Evolutionary conservation across 2,113 vertebrate species (phyloP).

Genomic region (Nothocercus julius): DNA sequence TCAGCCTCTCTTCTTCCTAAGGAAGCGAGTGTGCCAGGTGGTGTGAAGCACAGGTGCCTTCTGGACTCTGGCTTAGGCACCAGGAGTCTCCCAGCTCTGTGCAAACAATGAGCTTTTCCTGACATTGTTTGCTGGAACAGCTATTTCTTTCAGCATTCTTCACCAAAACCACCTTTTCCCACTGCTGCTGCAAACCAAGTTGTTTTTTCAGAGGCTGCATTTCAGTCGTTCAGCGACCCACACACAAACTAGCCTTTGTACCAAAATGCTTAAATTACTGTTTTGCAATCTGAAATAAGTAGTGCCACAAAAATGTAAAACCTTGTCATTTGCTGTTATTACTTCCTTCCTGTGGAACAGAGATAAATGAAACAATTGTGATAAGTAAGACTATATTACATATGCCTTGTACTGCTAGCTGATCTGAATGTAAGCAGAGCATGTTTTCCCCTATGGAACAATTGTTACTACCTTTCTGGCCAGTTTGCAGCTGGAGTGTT

Average conservation of each 20-base stretch:
- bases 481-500: not conserved
- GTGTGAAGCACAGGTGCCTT: not conserved
- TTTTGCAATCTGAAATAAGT: not conserved
- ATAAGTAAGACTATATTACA: constrained; percentile 6
- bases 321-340: not conserved
- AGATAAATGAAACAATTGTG: not conserved
- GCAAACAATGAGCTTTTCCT: not conserved
- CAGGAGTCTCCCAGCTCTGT: not conserved
- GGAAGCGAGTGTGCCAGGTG: not conserved
- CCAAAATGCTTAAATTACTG: not conserved
- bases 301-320: not conserved
- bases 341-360: constrained; percentile 28
- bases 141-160: not conserved
- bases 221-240: not conserved
- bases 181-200: not conserved
- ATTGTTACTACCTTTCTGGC: not conserved
- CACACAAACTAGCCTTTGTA: not conserved
- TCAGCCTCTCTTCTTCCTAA: not conserved
- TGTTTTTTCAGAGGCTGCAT: not conserved
- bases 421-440: constrained; percentile 14
- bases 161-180: not conserved
- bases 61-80: not conserved
- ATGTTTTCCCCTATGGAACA: not conserved
- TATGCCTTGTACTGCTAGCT: not conserved
- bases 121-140: not conserved